Percentiles rank a stretch among this genome's conserved stretches.
Conservation (phyloP, 2,797 vertebrate genomes). For the Cichlasoma orientale region DNA sequence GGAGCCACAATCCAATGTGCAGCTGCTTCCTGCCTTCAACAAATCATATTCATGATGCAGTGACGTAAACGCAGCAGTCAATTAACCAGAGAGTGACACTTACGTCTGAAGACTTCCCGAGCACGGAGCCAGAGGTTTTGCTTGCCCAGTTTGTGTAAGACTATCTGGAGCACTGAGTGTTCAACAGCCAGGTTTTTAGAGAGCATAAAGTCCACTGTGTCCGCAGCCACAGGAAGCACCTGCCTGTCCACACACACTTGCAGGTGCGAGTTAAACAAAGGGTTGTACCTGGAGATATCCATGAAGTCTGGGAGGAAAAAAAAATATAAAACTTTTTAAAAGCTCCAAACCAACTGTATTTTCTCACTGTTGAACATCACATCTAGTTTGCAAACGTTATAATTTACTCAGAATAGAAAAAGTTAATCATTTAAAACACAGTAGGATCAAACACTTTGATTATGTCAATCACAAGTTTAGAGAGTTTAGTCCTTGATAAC, state of each 20-base stretch:
- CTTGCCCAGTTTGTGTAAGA: conserved; percentile 90
- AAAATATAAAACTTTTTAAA: neutral
- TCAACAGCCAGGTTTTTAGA: conserved; percentile 84
- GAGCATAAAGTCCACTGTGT: conserved; percentile 89
- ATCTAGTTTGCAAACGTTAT: too few species aligned
- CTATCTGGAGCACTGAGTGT: conserved; percentile 78
- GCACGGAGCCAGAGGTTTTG: conserved; percentile 90
- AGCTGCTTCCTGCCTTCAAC: neutral
- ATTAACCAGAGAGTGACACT: conserved; percentile 59
- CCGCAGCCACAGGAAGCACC: conserved; percentile 84
- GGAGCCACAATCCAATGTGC: neutral
- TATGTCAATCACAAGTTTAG: too few species aligned
- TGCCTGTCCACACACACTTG: conserved; percentile 84
- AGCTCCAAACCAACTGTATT: too few species aligned
- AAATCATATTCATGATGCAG: neutral
- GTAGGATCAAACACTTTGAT: too few species aligned
- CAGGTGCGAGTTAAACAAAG: conserved; percentile 88
- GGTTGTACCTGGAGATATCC: conserved; percentile 77
- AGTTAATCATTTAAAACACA: too few species aligned
- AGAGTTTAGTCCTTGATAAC: too few species aligned
- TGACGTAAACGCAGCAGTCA: neutral
- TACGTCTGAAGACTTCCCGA: conserved; percentile 90
- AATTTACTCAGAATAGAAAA: too few species aligned
- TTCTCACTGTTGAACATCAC: too few species aligned
- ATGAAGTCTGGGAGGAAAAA: conserved; percentile 73